phyloP scores from a whole-genome alignment of 2,888 invertebrate genomes.

The Papilio demoleus region DNA sequence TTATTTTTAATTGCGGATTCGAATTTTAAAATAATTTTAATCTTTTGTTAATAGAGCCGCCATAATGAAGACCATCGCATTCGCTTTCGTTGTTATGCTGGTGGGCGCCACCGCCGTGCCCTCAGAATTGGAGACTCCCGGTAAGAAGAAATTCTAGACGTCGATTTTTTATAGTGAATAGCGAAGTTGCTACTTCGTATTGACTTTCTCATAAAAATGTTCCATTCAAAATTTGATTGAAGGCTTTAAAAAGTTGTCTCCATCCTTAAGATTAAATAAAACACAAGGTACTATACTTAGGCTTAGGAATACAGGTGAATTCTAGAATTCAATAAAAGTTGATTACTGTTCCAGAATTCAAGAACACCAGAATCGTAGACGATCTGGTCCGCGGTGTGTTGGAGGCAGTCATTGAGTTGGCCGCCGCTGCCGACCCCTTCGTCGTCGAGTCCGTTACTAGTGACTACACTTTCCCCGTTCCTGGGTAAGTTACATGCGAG shows the following conservation, averaged over 20 bases:
- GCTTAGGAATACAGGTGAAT: too few relatives aligned
- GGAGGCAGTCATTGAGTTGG: not conserved
- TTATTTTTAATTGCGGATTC: too few relatives aligned
- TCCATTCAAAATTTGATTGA: too few relatives aligned
- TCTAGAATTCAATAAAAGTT: too few relatives aligned
- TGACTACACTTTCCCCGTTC: slow-evolving; percentile 7
- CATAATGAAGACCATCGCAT: slow-evolving; percentile 56
- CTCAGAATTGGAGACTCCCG: slow-evolving; percentile 20
- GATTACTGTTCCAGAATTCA: slow-evolving; percentile 16
- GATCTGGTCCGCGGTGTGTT: slow-evolving; percentile 40
- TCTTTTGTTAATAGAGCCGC: slow-evolving; percentile 12
- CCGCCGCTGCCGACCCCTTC: slow-evolving; percentile 17
- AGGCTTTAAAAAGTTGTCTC: too few relatives aligned
- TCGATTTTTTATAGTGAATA: too few relatives aligned
- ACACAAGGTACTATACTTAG: too few relatives aligned
- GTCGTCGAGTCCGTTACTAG: not conserved
- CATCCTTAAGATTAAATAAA: too few relatives aligned
- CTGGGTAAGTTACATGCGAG: slow-evolving; percentile 14
- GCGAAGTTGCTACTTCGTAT: too few relatives aligned
- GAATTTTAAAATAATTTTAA: too few relatives aligned
- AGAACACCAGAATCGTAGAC: slow-evolving; percentile 48
- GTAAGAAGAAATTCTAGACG: slow-evolving; percentile 32
- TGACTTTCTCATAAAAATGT: too few relatives aligned
- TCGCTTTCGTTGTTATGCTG: slow-evolving; percentile 53
- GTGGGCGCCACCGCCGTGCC: slow-evolving; percentile 54